Base-by-base conservation (phyloP, 2,888 invertebrate genomes). In the Cataglyphis rosenhaueri region DNA sequence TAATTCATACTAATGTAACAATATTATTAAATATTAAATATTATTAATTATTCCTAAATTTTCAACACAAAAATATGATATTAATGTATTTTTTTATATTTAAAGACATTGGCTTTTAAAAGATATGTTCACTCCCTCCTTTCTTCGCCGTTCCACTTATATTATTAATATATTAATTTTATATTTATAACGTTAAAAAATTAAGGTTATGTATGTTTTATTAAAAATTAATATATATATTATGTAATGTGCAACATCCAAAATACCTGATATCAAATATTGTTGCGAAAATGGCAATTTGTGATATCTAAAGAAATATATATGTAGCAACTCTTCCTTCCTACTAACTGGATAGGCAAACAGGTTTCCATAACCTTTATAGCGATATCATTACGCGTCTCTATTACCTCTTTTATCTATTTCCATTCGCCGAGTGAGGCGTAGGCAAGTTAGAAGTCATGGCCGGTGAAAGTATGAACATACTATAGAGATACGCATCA, bases 401-500 rank as follows among this genome's bases (percentile, higher is more conserved):
- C 90, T 91, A 90, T 93, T 92, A 90, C 90, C 91, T 90, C 89
- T 87, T 92, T 92, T 91, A 91, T 91, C 91, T 87, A 88, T 88
- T 83, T 79, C 76, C 88, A 91, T 89, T 89, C 91, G 88, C 90
- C 90, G 92, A 91, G 91, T 91, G 91, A 92, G 92, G 93, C 92
- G 92, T 81, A 74, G n/a, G 83, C 81, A 81, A 88, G 91, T 90
- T 91, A 88, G 92, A 92, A 93, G 92, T 93, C 92, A 92, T 91
- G 92, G 92, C 92, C 91, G 93, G 93, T 93, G 93, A 94, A 93
- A 94, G 93, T 93, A 92, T 89, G 86, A 62, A 73, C 48, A n/a
- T 18, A 48, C 81, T 76, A 82, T 81, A 57, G 35, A 25, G 25
- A 25, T 84, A 74, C 64, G 70, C n/a, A 6, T 32, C 52, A 64